These are phyloP conservation scores for Chaenocephalus aceratus DNA, from an alignment of 2,113 vertebrate species.

Conservation along the genomic window DNA sequence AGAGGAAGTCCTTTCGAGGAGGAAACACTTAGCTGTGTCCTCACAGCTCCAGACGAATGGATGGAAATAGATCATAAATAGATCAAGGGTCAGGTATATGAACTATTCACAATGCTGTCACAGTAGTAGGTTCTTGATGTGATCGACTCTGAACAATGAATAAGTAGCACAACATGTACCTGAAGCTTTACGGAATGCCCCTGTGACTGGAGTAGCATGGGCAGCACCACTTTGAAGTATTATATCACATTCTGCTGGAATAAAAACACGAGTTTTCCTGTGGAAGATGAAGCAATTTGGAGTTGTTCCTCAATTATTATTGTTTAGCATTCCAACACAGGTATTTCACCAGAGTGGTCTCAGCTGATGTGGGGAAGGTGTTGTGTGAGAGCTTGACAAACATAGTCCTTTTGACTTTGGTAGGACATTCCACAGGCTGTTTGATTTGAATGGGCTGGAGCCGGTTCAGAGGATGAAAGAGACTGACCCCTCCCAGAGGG, in stretches of 20 bases:
- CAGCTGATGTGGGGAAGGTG: no score
- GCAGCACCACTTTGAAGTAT: no score
- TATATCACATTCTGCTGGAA: no score
- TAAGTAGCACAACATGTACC: no score
- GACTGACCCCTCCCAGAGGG: background rate
- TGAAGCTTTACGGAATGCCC: no score
- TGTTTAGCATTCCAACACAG: no score
- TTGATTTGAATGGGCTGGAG: conserved; percentile 54
- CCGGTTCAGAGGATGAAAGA: conserved; percentile 32
- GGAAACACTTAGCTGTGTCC: conserved; percentile 20
- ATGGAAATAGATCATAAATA: conserved; percentile 1
- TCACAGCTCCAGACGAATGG: background rate
- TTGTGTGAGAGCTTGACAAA: background rate
- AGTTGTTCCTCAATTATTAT: no score
- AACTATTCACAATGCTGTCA: background rate
- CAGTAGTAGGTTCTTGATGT: background rate
- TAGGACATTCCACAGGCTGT: conserved; percentile 56
- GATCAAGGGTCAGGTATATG: background rate
- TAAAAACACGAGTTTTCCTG: no score
- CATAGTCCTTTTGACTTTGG: background rate
- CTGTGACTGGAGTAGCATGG: no score
- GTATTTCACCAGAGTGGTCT: no score
- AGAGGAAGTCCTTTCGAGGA: conserved; percentile 5
- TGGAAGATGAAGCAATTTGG: no score
- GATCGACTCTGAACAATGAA: no score